phyloP scores from a whole-genome alignment of 2,888 invertebrate species.

The Eustalomyia histrio region DNA sequence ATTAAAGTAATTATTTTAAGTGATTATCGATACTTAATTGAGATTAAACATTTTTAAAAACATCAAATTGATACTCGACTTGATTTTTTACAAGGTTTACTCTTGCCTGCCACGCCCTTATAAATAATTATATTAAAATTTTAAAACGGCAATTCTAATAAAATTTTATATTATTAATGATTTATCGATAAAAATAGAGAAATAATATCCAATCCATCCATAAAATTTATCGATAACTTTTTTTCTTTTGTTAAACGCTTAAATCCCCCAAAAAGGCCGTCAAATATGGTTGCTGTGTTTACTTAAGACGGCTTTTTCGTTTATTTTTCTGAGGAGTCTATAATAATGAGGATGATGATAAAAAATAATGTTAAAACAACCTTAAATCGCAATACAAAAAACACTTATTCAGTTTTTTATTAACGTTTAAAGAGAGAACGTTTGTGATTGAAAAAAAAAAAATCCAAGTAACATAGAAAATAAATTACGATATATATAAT shows the following conservation, averaged over 20 bases:
- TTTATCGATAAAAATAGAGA: too few relatives aligned
- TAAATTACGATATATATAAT: not conserved
- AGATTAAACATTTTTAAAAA: too few relatives aligned
- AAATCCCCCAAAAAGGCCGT: not conserved
- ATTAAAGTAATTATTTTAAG: not conserved
- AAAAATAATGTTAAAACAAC: constrained; percentile 7
- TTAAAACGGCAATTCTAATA: too few relatives aligned
- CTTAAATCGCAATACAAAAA: not conserved
- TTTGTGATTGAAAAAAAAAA: constrained; percentile 7
- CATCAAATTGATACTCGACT: too few relatives aligned
- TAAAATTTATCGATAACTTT: too few relatives aligned
- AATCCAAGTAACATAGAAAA: not conserved
- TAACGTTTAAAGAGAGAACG: constrained; percentile 10
- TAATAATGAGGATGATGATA: constrained; percentile 8
- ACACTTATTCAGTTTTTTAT: constrained; percentile 22
- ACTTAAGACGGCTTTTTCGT: not conserved
- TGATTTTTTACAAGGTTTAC: too few relatives aligned
- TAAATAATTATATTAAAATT: too few relatives aligned
- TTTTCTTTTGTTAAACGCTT: too few relatives aligned
- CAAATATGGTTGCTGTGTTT: not conserved
- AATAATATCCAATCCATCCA: too few relatives aligned
- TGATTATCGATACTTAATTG: not conserved
- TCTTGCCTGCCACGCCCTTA: too few relatives aligned
- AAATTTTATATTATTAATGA: too few relatives aligned
- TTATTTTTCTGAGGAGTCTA: not conserved